Evolutionary conservation across 1,140 invertebrate species (phyloP).

Genomic region (Drosophila mojavensis): DNA sequence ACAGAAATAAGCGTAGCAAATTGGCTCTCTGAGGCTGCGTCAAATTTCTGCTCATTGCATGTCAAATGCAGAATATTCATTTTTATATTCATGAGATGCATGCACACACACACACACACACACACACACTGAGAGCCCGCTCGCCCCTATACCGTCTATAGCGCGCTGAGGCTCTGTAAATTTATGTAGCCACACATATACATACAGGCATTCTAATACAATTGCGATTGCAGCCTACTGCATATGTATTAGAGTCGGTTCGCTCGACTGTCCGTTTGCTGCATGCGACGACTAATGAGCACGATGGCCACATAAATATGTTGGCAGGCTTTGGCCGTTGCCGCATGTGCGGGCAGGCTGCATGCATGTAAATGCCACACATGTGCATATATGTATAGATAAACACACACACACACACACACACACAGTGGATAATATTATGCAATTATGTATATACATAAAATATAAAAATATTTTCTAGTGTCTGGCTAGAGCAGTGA

Average conservation of each 20-base stretch:
- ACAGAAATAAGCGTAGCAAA: slow-evolving; percentile 1
- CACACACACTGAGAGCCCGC: slow-evolving; percentile 5
- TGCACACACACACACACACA: slow-evolving; percentile 18
- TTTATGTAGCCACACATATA: background rate
- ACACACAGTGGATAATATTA: background rate
- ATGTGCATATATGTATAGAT: background rate
- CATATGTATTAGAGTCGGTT: slow-evolving; percentile 18
- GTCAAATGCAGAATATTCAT: slow-evolving; percentile 34
- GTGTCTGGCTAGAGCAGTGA: background rate
- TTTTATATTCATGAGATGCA: slow-evolving; percentile 46
- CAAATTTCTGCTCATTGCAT: slow-evolving; percentile 29
- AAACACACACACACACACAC: background rate
- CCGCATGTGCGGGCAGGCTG: slow-evolving; percentile 1
- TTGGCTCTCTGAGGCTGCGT: slow-evolving; percentile 4
- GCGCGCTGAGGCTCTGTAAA: background rate
- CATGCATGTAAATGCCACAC: slow-evolving; percentile 1
- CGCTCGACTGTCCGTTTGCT: too few species aligned
- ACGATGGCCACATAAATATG: slow-evolving; percentile 29
- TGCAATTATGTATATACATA: slow-evolving; percentile 12
- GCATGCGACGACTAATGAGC: slow-evolving; percentile 14
- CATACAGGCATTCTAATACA: background rate
- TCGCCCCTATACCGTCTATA: slow-evolving; percentile 9
- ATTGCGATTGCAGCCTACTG: slow-evolving; percentile 13
- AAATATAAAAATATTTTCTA: slow-evolving; percentile 17
- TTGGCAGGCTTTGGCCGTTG: background rate